Conservation (phyloP, 2,113 vertebrate genomes). For the Nyctereutes procyonoides region DNA sequence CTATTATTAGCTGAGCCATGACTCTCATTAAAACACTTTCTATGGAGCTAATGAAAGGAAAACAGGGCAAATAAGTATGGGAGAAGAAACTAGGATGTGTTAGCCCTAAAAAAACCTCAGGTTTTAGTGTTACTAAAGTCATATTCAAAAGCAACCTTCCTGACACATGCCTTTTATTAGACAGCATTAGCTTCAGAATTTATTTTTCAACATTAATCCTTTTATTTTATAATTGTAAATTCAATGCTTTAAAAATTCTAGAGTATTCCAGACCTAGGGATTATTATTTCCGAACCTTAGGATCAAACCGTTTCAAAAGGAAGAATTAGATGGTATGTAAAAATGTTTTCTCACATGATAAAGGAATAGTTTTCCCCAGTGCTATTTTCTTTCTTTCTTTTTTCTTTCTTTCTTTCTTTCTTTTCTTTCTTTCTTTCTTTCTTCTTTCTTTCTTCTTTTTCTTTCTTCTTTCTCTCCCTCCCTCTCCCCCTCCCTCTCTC, state of each 20-base stretch:
- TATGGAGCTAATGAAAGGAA: not conserved
- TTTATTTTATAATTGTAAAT: conserved; percentile 13
- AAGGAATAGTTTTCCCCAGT: not conserved
- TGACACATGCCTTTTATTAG: not conserved
- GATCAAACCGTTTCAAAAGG: not conserved
- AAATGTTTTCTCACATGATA: not conserved
- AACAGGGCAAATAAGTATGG: not conserved
- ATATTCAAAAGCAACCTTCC: not conserved
- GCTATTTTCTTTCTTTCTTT: not conserved
- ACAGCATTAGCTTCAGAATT: not conserved
- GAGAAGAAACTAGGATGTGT: not conserved
- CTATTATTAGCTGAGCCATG: not conserved
- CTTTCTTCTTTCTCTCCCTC: too few species aligned
- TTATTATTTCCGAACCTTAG: not conserved
- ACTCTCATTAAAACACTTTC: not conserved
- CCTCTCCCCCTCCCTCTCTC: too few species aligned
- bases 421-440: too few species aligned
- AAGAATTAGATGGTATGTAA: not conserved
- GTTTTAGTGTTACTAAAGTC: not conserved
- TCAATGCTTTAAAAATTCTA: not conserved
- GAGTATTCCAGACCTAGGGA: not conserved
- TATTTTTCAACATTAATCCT: not conserved
- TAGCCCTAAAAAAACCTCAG: not conserved
- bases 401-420: not conserved
- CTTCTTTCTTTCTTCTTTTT: too few species aligned